A percentile compares a stretch with the other conserved stretches of the same genome.
Conservation (phyloP, 2,113 vertebrate species). For the Pedetes capensis region DNA sequence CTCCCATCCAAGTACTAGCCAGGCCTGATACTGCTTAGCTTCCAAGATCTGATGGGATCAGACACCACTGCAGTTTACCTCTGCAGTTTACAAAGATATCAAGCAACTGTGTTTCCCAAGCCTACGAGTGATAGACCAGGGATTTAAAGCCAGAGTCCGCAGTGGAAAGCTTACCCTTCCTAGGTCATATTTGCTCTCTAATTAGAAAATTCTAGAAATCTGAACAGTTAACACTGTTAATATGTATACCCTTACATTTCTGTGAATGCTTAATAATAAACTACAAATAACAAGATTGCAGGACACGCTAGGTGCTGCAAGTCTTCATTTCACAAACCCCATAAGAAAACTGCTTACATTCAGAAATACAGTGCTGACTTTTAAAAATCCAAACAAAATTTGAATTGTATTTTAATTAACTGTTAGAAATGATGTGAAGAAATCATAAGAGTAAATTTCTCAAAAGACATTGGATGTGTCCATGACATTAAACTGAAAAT, state of each 20-base stretch:
- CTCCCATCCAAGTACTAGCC: too few species aligned
- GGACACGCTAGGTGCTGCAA: neutral
- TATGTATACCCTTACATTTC: neutral
- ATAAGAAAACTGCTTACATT: constrained; percentile 20
- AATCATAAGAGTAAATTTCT: constrained; percentile 12
- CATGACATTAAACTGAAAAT: neutral
- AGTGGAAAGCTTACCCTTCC: neutral
- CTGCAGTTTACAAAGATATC: constrained; percentile 5
- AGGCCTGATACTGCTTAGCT: too few species aligned
- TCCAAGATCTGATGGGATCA: too few species aligned
- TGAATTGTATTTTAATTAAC: constrained; percentile 55
- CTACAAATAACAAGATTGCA: constrained; percentile 20
- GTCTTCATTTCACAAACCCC: constrained; percentile 26
- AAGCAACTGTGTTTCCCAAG: neutral
- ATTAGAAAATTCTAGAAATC: constrained; percentile 45
- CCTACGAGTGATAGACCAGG: neutral
- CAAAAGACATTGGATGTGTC: neutral
- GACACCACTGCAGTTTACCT: too few species aligned
- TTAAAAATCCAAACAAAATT: constrained; percentile 35
- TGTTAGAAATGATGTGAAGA: constrained; percentile 54
- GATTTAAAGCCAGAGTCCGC: neutral
- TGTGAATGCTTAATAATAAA: constrained; percentile 38
- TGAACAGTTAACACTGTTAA: constrained; percentile 4
- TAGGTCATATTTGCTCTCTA: neutral
- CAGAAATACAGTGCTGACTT: constrained; percentile 25